Conservation (phyloP, 2,888 invertebrate species). For the Nephrocerus scutellatus region DNA sequence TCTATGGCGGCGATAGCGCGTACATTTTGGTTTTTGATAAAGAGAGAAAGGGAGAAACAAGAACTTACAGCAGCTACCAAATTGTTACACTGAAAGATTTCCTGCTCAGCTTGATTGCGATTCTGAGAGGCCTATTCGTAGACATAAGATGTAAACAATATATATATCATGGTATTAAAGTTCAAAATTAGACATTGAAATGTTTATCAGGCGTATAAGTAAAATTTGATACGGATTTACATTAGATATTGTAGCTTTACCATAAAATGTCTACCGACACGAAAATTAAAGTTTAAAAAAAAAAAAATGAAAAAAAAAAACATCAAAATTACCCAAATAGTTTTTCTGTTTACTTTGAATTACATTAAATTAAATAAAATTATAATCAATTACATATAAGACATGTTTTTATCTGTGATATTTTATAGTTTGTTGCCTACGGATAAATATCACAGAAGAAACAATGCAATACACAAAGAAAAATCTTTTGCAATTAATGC, state of each 20-base stretch:
- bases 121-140: slow-evolving; percentile 60
- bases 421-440: background rate
- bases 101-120: slow-evolving; percentile 66
- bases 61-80: slow-evolving; percentile 68
- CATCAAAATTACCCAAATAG: slow-evolving; percentile 12
- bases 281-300: slow-evolving; percentile 13
- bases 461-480: too few relatives aligned
- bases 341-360: slow-evolving; percentile 5
- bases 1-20: too few relatives aligned
- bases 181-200: too few relatives aligned
- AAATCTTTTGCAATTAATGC: slow-evolving; percentile 40
- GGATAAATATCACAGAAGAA: too few relatives aligned
- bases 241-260: too few relatives aligned
- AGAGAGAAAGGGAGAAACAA: too few relatives aligned
- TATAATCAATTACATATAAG: slow-evolving; percentile 5
- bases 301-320: slow-evolving; percentile 28
- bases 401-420: background rate
- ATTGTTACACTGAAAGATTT: slow-evolving; percentile 65
- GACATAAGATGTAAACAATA: too few relatives aligned
- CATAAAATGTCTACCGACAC: slow-evolving; percentile 46
- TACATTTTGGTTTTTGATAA: too few relatives aligned
- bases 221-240: too few relatives aligned
- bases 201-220: too few relatives aligned
- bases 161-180: too few relatives aligned
- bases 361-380: slow-evolving; percentile 2